phyloP scores from a whole-genome alignment of 2,113 vertebrate genomes.

The Platysteira castanea region DNA sequence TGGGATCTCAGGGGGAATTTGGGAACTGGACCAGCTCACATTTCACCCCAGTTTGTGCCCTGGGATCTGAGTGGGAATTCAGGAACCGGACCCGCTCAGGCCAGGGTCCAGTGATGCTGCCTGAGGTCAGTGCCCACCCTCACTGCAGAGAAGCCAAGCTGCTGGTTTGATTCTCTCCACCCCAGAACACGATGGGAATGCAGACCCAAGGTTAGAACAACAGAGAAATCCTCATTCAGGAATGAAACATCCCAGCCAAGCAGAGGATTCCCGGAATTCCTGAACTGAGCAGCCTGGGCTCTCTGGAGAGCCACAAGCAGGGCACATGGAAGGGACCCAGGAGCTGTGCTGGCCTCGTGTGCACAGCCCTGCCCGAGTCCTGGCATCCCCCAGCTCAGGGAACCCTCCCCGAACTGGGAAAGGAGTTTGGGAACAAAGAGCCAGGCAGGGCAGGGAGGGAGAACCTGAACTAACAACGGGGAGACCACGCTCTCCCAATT shows the following conservation, averaged over 20 bases:
- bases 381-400: not conserved
- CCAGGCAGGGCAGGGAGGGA: not conserved
- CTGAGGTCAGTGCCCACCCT: not conserved
- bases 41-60: too few species aligned
- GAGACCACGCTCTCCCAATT: not conserved
- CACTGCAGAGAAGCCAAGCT: fast-evolving
- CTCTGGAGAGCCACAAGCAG: not conserved
- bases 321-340: not conserved
- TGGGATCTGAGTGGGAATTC: not conserved
- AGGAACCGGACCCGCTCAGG: not conserved
- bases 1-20: not conserved
- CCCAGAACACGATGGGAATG: fast-evolving
- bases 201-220: not conserved
- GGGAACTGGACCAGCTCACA: not conserved
- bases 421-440: not conserved
- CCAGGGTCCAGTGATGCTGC: not conserved
- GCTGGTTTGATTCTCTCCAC: not conserved
- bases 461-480: not conserved
- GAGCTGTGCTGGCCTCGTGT: not conserved
- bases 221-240: not conserved
- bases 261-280: not conserved
- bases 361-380: not conserved
- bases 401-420: not conserved
- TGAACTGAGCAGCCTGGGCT: not conserved
- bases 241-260: not conserved